Percentiles rank a stretch among this genome's conserved stretches.
These are phyloP conservation scores for Pristionchus exspectatus DNA, from an alignment of 2,888 invertebrate species.

Conservation along the genomic window DNA sequence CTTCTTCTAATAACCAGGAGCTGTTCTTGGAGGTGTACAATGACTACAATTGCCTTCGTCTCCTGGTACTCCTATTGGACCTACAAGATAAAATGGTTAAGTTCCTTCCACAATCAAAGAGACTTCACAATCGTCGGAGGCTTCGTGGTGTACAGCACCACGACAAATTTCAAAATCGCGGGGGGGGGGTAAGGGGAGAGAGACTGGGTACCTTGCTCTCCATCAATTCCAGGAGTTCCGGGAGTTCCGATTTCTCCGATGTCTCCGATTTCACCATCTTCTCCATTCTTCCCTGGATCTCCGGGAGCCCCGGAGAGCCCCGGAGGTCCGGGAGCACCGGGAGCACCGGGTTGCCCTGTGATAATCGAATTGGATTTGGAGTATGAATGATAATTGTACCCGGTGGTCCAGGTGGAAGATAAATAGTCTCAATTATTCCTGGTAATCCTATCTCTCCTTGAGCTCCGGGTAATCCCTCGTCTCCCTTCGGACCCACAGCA, in stretches of 20 bases:
- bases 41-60: slow-evolving; percentile 66
- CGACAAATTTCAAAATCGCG: too few relatives aligned
- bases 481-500: slow-evolving; percentile 59
- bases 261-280: slow-evolving; percentile 63
- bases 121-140: too few relatives aligned
- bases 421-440: slow-evolving; percentile 53
- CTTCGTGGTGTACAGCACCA: too few relatives aligned
- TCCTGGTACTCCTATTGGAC: slow-evolving; percentile 59
- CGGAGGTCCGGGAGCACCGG: slow-evolving; percentile 62
- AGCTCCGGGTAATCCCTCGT: slow-evolving; percentile 61
- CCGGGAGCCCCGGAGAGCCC: slow-evolving; percentile 62
- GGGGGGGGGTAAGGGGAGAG: too few relatives aligned
- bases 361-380: not conserved
- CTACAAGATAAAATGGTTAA: not conserved
- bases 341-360: slow-evolving; percentile 62
- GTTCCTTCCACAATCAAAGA: too few relatives aligned
- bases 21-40: slow-evolving; percentile 66
- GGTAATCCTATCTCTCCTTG: slow-evolving; percentile 58
- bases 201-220: slow-evolving; percentile 58
- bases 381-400: slow-evolving; percentile 60
- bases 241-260: slow-evolving; percentile 60
- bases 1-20: slow-evolving; percentile 63
- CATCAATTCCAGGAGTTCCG: slow-evolving; percentile 57
- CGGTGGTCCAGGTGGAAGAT: slow-evolving; percentile 59
- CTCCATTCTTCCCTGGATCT: slow-evolving; percentile 63